Conservation (phyloP, 2,113 vertebrate species). For the Lampris incognitus region DNA sequence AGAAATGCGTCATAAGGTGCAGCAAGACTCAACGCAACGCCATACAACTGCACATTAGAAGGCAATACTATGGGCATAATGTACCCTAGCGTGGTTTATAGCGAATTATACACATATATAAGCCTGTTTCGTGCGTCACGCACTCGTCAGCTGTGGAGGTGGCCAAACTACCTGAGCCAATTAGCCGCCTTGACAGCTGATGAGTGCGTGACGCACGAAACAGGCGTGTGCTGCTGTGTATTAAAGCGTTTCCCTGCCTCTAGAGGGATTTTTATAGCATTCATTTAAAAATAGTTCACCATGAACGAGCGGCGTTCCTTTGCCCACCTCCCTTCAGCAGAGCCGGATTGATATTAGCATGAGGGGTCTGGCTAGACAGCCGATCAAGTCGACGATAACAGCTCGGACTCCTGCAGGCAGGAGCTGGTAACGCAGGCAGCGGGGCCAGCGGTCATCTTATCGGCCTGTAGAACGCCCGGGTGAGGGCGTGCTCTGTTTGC, state of each 20-base stretch:
- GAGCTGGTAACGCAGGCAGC: constrained; percentile 60
- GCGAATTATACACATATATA: too few species aligned
- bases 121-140: too few species aligned
- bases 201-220: too few species aligned
- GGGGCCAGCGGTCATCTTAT: constrained; percentile 72
- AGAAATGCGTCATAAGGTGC: constrained; percentile 11
- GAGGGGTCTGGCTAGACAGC: constrained; percentile 55
- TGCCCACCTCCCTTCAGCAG: constrained; percentile 20
- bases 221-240: too few species aligned
- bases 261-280: too few species aligned
- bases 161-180: too few species aligned
- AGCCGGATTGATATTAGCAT: constrained; percentile 51
- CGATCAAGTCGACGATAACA: constrained; percentile 69
- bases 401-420: constrained; percentile 54
- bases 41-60: neutral
- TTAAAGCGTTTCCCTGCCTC: too few species aligned
- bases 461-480: constrained; percentile 79
- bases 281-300: constrained; percentile 5
- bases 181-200: too few species aligned
- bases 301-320: constrained; percentile 25
- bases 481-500: constrained; percentile 77
- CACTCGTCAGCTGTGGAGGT: too few species aligned
- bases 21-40: constrained; percentile 6
- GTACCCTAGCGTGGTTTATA: too few species aligned
- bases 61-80: neutral